Base-by-base conservation (phyloP, 2,113 vertebrate species). In the Caranx melampygus region DNA sequence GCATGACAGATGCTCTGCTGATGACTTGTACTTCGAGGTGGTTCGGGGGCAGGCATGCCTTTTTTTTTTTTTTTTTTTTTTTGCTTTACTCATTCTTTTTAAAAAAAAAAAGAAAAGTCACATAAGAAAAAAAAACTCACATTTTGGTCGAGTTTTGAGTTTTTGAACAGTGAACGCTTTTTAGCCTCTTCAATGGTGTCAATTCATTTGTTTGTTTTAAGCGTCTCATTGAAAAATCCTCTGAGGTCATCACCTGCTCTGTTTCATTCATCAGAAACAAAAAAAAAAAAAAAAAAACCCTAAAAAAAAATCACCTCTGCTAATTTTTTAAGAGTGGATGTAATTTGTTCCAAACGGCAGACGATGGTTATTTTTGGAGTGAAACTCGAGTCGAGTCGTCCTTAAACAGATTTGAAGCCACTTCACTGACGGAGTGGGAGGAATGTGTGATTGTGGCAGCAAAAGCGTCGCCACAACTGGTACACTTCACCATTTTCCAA, bases 371-470 rank as follows among this genome's bases (percentile, higher is more conserved):
- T 83, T 87, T 80, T 67, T 74, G 67, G 74, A 85, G 49, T 47
- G 26, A 74, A 79, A 76, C 62, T 70, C 75, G n/a, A 57, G 47
- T 35, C 34, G 45, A 45, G 76, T 52, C 75, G 79, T 69, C 81
- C 78, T 75, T 62, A 69, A 86, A 78, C 74, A 80, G 83, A 88
- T 77, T 61, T 78, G 79, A 87, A 83, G 45, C 80, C 83, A 83
- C 79, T 83, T 84, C 75, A 74, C 67, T 80, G 75, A 79, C 77
- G 21, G 80, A 87, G 81, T 80, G 67, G 83, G 85, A 86, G 84
- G 84, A 81, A 84, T 86, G 88, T 88, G 88, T 89, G 86, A 90
- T 58, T 89, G 87, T 69, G 78, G 84, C 70, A 76, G 74, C 78
- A 60, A 35, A 54, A 61, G 55, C 78, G 31, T 55, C 20, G 73